A percentile compares a stretch with the other conserved stretches of the same genome.
These are phyloP conservation scores for Xylocopa sonorina DNA, from an alignment of 1,140 invertebrate genomes.

Conservation along the genomic window DNA sequence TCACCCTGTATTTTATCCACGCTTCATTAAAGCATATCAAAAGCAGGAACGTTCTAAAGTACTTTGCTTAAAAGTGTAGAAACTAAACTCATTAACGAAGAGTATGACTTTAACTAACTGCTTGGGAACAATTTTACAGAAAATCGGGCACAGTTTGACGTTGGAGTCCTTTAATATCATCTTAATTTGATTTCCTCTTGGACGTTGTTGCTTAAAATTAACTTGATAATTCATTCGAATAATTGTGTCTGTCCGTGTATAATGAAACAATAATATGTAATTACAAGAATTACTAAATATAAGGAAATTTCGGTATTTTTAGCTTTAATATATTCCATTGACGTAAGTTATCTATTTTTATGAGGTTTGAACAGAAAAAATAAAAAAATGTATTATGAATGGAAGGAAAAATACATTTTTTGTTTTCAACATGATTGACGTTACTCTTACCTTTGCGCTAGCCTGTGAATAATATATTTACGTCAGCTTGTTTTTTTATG, in stretches of 20 bases:
- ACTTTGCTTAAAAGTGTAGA: not conserved
- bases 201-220: too few relatives aligned
- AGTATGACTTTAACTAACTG: slow-evolving; percentile 2
- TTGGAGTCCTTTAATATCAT: not conserved
- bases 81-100: slow-evolving; percentile 6
- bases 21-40: slow-evolving; percentile 17
- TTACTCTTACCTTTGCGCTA: not conserved
- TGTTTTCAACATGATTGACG: not conserved
- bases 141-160: not conserved
- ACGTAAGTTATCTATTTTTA: too few relatives aligned
- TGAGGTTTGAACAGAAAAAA: too few relatives aligned
- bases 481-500: not conserved
- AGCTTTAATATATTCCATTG: too few relatives aligned
- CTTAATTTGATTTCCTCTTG: not conserved
- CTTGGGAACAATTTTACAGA: not conserved
- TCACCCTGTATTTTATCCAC: slow-evolving; percentile 2
- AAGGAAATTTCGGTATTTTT: too few relatives aligned
- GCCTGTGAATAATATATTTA: not conserved
- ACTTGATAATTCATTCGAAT: too few relatives aligned
- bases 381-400: not conserved
- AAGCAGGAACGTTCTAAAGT: not conserved
- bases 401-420: not conserved
- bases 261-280: too few relatives aligned
- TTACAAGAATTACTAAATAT: too few relatives aligned
- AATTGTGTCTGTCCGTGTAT: too few relatives aligned